phyloP scores from a whole-genome alignment of 2,797 vertebrate genomes.

The Melanotaenia maccullochi region DNA sequence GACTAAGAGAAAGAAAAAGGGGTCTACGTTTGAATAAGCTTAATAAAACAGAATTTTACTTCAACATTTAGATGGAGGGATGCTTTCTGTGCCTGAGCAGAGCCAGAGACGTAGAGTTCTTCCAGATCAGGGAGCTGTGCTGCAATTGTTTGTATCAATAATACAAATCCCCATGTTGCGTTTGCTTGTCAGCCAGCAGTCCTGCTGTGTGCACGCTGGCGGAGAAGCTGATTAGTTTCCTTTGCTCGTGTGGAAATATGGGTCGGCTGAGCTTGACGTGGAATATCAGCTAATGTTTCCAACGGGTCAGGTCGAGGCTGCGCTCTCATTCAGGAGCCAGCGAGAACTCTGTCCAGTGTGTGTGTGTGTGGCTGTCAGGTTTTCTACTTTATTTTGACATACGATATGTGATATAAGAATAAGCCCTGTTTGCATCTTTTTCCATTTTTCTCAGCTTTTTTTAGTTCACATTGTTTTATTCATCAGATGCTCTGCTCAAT shows the following conservation, averaged over 20 bases:
- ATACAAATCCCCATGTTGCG: constrained; percentile 44
- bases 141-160: constrained; percentile 66
- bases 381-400: constrained; percentile 15
- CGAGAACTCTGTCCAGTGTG: neutral
- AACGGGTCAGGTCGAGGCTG: constrained; percentile 66
- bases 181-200: constrained; percentile 43
- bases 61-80: constrained; percentile 7
- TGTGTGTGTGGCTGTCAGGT: neutral
- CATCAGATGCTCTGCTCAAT: constrained; percentile 20
- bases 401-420: constrained; percentile 12
- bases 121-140: constrained; percentile 28
- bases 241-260: constrained; percentile 46
- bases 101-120: neutral
- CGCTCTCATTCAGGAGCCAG: constrained; percentile 27
- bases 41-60: constrained; percentile 13
- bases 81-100: constrained; percentile 20
- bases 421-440: constrained; percentile 14
- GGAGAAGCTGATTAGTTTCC: constrained; percentile 60
- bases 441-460: constrained; percentile 6
- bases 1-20: neutral
- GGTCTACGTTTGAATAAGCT: neutral
- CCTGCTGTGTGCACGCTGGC: constrained; percentile 25
- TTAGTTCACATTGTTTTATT: constrained; percentile 30
- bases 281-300: constrained; percentile 71
- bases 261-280: constrained; percentile 60